Evolutionary conservation across 1,140 invertebrate genomes (phyloP).

Genomic region (Anoplophora glabripennis): DNA sequence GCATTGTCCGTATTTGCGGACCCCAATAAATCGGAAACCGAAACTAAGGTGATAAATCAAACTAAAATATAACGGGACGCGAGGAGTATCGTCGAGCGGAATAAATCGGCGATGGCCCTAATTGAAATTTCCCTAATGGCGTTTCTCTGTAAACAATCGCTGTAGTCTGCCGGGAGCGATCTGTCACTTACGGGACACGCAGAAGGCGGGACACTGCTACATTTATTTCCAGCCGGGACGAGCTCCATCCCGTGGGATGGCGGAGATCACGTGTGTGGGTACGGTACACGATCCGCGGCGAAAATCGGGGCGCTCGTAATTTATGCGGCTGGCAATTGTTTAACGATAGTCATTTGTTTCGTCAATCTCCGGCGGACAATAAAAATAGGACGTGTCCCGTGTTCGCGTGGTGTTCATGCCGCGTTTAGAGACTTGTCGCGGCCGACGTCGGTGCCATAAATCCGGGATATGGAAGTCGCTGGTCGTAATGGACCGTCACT

Average conservation of each 20-base stretch:
- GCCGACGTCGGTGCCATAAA: too few relatives aligned
- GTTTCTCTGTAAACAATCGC: conserved; percentile 29
- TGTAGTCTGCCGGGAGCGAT: conserved; percentile 16
- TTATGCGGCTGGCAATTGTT: conserved; percentile 3
- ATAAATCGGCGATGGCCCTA: conserved; percentile 17
- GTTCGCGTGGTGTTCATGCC: too few relatives aligned
- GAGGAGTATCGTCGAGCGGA: too few relatives aligned
- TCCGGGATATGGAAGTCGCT: too few relatives aligned
- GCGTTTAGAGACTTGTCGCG: too few relatives aligned
- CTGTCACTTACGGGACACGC: conserved; percentile 12
- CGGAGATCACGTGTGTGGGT: conserved; percentile 2
- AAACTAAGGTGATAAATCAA: too few relatives aligned
- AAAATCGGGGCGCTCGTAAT: conserved; percentile 3
- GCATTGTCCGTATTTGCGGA: background rate
- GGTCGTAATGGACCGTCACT: too few relatives aligned
- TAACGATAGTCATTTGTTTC: conserved; percentile 1
- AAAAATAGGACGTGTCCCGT: background rate
- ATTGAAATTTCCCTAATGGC: conserved; percentile 31
- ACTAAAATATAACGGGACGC: too few relatives aligned
- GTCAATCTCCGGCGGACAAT: background rate
- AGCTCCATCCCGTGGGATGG: conserved; percentile 7
- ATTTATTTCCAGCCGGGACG: conserved; percentile 4
- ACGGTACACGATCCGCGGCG: background rate
- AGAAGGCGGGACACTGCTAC: conserved; percentile 3
- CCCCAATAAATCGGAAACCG: too few relatives aligned